Evolutionary conservation across 2,797 vertebrate species (phyloP).

Genomic region (Emydoidea blandingii): DNA sequence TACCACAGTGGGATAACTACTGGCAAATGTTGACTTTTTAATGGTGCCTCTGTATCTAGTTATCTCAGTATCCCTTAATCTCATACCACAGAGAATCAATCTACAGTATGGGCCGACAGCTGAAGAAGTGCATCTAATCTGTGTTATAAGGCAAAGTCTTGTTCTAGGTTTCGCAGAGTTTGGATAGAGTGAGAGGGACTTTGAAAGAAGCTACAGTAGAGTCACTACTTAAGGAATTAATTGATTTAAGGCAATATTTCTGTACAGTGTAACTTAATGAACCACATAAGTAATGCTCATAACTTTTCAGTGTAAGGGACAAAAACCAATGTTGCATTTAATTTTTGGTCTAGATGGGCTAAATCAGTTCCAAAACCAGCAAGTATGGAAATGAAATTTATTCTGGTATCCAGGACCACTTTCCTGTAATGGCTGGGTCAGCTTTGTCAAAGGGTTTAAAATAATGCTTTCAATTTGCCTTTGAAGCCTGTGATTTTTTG

Average conservation of each 20-base stretch:
- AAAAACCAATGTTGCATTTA: neutral
- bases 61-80: neutral
- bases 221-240: neutral
- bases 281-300: neutral
- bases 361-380: neutral
- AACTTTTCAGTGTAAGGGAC: neutral
- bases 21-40: neutral
- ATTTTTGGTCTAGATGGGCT: neutral
- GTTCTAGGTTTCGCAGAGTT: neutral
- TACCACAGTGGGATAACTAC: neutral
- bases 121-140: neutral
- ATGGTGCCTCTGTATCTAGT: neutral
- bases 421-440: neutral
- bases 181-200: neutral
- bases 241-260: neutral
- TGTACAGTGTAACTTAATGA: neutral
- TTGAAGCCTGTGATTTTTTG: neutral
- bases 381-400: neutral
- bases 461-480: neutral
- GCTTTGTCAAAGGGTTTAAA: neutral
- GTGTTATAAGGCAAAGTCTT: accelerated
- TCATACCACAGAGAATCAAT: neutral
- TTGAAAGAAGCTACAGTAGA: neutral
- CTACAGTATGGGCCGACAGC: neutral
- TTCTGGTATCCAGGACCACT: neutral